Evolutionary conservation across 2,888 invertebrate species (phyloP).

Genomic region (Epistrophe grossulariae): DNA sequence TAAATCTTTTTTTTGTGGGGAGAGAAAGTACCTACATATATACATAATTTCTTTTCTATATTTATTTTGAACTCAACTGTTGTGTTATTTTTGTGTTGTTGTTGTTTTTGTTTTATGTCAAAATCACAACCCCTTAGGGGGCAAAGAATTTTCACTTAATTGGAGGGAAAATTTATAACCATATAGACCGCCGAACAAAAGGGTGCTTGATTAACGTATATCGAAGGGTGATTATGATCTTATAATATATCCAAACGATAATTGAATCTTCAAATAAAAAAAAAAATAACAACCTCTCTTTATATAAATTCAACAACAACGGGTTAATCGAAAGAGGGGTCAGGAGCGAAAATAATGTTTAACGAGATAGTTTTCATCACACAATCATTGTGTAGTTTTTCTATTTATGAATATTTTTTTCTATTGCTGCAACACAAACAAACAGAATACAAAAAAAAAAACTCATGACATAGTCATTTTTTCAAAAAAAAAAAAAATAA

Average conservation of each 20-base stretch:
- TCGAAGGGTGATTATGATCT: slow-evolving; percentile 56
- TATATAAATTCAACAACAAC: neutral
- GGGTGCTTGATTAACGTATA: slow-evolving; percentile 63
- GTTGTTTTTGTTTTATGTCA: neutral
- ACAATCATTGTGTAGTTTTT: slow-evolving; percentile 14
- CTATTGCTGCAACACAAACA: slow-evolving; percentile 42
- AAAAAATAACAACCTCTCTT: neutral
- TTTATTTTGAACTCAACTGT: slow-evolving; percentile 52
- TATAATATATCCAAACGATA: slow-evolving; percentile 48
- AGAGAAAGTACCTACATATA: slow-evolving; percentile 33
- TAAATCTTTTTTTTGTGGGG: slow-evolving; percentile 50
- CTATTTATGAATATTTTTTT: slow-evolving; percentile 21
- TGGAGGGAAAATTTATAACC: slow-evolving; percentile 53
- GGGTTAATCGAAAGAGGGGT: slow-evolving; percentile 27
- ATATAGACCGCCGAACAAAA: slow-evolving; percentile 31
- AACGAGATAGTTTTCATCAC: slow-evolving; percentile 50
- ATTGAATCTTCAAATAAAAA: slow-evolving; percentile 68
- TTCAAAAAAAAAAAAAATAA: slow-evolving; percentile 10
- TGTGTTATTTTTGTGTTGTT: slow-evolving; percentile 29
- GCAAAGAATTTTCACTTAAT: slow-evolving; percentile 58
- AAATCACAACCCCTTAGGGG: slow-evolving; percentile 39
- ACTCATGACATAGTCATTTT: slow-evolving; percentile 42
- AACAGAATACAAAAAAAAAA: slow-evolving; percentile 10
- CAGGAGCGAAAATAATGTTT: slow-evolving; percentile 27
- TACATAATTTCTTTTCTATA: slow-evolving; percentile 22